Evolutionary conservation across 35 echinoderm and acorn worm species (phyloP).

Genomic region (Ophiothrix spiculata): DNA sequence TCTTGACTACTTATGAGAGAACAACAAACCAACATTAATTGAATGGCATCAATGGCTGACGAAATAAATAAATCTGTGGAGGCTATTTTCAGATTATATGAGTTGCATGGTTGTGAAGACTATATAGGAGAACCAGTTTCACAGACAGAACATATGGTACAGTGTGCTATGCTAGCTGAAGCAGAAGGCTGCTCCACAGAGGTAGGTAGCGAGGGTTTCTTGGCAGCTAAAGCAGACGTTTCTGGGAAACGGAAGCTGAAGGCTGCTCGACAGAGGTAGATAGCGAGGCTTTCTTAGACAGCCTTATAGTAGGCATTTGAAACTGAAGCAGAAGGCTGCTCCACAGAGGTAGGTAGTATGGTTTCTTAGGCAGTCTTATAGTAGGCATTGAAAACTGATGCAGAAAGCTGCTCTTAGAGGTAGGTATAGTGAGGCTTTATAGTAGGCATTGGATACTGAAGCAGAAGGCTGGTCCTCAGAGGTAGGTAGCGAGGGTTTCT

Average conservation of each 20-base stretch:
- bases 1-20: no score
- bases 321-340: slow-evolving; percentile 42
- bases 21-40: no score
- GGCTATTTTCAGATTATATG: slow-evolving; percentile 48
- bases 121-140: slow-evolving; percentile 64
- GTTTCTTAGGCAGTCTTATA: no score
- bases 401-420: no score
- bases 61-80: background rate
- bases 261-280: no score
- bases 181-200: slow-evolving; percentile 36
- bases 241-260: no score
- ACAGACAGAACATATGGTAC: slow-evolving; percentile 66
- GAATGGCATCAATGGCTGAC: background rate
- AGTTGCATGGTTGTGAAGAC: slow-evolving; percentile 29
- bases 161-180: slow-evolving; percentile 77
- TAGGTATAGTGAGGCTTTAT: no score
- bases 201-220: no score
- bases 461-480: slow-evolving; percentile 35
- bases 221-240: no score
- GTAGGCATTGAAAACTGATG: no score
- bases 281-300: no score
- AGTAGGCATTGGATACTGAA: slow-evolving; percentile 70
- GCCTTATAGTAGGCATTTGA: slow-evolving; percentile 76
- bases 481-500: no score
- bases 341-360: slow-evolving; percentile 43